phyloP scores from a whole-genome alignment of 53 echinoderm and acorn worm genomes.

The Arbacia lixula region DNA sequence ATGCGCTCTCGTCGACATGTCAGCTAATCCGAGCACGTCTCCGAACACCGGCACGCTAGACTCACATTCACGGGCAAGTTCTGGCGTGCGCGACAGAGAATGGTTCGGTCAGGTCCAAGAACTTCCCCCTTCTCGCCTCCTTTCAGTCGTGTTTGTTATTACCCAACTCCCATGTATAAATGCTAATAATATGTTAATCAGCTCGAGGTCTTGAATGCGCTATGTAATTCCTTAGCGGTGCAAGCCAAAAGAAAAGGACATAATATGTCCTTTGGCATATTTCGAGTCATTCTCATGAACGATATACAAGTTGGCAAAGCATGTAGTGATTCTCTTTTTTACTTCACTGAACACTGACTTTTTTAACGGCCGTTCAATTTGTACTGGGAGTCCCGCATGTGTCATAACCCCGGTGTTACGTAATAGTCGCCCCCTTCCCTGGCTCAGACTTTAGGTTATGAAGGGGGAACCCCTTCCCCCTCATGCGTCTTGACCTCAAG shows the following conservation, averaged over 20 bases:
- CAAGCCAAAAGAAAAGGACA: slow-evolving; percentile 4
- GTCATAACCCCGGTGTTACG: no score
- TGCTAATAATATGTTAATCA: not conserved
- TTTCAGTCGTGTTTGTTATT: not conserved
- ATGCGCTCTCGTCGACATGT: not conserved
- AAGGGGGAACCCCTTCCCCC: no score
- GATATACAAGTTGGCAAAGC: not conserved
- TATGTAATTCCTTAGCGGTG: not conserved
- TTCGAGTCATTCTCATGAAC: not conserved
- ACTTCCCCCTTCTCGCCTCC: not conserved
- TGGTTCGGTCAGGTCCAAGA: not conserved
- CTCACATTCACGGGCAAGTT: not conserved
- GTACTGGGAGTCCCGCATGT: no score
- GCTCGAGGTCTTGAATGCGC: not conserved
- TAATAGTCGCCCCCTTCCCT: no score
- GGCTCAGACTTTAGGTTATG: no score
- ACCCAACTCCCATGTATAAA: no score
- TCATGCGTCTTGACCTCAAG: no score
- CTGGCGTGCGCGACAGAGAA: not conserved
- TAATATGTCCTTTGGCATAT: not conserved
- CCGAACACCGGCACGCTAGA: not conserved
- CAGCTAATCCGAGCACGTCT: not conserved
- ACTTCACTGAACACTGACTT: no score
- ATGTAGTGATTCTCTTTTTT: not conserved
- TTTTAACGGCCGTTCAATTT: no score